These are phyloP conservation scores for Bombus waltoni DNA, from an alignment of 1,140 invertebrate genomes.

Conservation along the genomic window DNA sequence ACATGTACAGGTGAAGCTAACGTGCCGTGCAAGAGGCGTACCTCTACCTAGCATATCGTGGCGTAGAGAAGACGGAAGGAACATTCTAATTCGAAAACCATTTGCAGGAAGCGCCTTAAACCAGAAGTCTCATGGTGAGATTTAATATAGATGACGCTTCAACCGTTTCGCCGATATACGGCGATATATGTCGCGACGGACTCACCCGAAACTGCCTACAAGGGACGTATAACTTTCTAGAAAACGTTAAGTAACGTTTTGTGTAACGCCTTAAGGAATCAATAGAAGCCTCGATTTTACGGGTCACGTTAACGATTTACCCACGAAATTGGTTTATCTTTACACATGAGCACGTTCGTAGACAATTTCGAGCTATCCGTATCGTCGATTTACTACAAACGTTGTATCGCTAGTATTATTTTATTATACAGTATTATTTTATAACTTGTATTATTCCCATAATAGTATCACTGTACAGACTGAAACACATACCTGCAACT, in stretches of 20 bases:
- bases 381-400: too few relatives aligned
- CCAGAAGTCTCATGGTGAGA: slow-evolving; percentile 83
- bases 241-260: slow-evolving; percentile 24
- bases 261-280: too few relatives aligned
- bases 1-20: slow-evolving; percentile 82
- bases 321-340: neutral
- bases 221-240: slow-evolving; percentile 12
- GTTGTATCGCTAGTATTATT: too few relatives aligned
- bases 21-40: slow-evolving; percentile 90
- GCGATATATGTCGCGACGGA: neutral
- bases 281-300: neutral
- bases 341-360: neutral
- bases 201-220: neutral
- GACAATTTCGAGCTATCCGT: too few relatives aligned
- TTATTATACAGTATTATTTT: too few relatives aligned
- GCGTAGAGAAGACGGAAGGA: slow-evolving; percentile 91
- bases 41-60: slow-evolving; percentile 93
- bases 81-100: slow-evolving; percentile 89
- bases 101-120: slow-evolving; percentile 77
- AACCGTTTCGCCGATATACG: slow-evolving; percentile 46
- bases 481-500: too few relatives aligned
- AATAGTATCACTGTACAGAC: too few relatives aligned
- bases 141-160: slow-evolving; percentile 61
- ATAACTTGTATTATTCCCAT: too few relatives aligned
- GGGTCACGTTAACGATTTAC: neutral